A percentile compares a stretch with the other conserved stretches of the same genome.
Evolutionary conservation across 2,888 invertebrate genomes (phyloP).

Genomic region (Leucania comma): DNA sequence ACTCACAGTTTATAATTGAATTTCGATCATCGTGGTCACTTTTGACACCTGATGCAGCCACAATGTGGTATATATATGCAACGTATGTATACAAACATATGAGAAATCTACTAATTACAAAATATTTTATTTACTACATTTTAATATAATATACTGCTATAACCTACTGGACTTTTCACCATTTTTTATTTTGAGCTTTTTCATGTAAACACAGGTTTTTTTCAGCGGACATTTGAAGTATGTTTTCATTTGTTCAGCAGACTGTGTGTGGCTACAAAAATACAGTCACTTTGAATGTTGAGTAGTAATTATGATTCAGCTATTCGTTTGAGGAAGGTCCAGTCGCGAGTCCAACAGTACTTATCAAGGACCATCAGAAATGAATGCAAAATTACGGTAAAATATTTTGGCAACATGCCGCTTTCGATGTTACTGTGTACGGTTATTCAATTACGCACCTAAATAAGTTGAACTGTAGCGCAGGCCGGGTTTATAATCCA

Average conservation of each 20-base stretch:
- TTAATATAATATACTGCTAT: not conserved
- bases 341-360: slow-evolving; percentile 8
- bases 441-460: slow-evolving; percentile 59
- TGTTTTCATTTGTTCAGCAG: slow-evolving; percentile 54
- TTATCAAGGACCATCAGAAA: not conserved
- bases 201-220: slow-evolving; percentile 26
- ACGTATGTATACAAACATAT: slow-evolving; percentile 3
- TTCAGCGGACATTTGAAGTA: slow-evolving; percentile 31
- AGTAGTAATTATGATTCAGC: slow-evolving; percentile 42
- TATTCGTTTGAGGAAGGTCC: slow-evolving; percentile 27
- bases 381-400: slow-evolving; percentile 34
- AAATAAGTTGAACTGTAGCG: slow-evolving; percentile 58
- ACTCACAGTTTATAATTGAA: slow-evolving; percentile 40
- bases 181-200: slow-evolving; percentile 19
- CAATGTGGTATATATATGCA: slow-evolving; percentile 23
- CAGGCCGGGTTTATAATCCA: slow-evolving; percentile 62
- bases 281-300: slow-evolving; percentile 20
- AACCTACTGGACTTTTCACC: not conserved
- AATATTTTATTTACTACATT: slow-evolving; percentile 16
- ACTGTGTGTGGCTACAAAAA: slow-evolving; percentile 47
- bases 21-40: slow-evolving; percentile 43
- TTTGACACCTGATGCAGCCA: slow-evolving; percentile 35
- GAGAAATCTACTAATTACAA: slow-evolving; percentile 16
- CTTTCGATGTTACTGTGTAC: slow-evolving; percentile 22
- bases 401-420: slow-evolving; percentile 33